Evolutionary conservation across 1,140 invertebrate species (phyloP), one percentile per base, ranked within the genome.

Genomic region (Melipona quadrifasciata): DNA sequence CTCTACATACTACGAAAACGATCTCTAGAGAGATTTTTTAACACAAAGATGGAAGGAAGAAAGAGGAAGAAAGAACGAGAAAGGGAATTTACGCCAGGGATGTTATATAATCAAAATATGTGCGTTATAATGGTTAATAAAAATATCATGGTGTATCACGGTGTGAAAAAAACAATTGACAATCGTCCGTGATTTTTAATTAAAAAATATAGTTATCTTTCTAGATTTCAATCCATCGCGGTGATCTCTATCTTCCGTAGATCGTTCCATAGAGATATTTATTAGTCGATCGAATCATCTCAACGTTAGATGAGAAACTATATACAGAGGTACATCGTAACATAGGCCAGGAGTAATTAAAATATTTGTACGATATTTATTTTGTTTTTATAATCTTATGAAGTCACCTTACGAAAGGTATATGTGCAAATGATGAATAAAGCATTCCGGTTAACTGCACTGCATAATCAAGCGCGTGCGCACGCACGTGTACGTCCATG

Each of bases 71-170:
- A 57, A 47, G 57, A 82, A 51, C 17, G 24, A 64, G 65, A 31
- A 90, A 88, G 86, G 84, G 85, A 87, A 90, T 86, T 90, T 77
- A 85, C 82, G 81, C 2, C 79, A 90, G 88, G 86, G 87, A 88
- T 72, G 88, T 93, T 93, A 93, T 87, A 91, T 93, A 93, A 92
- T 82, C 86, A 86, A 71, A 74, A 89, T 92, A 74, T 87, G 87
- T 89, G 90, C 87, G 90, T 92, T 91, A 91, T 24, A 19, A 90
- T 91, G 89, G 89, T 57, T 82, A 76, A 78, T 84, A 77, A 87
- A 39, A 87, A 88, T 85, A 80, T 89, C 86, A 57, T 21, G 86
- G 77, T 86, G 34, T 64, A 74, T 39, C 53, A 21, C 74, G 27
- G 58, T 67, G 64, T 47, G 31, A 17, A 65, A 77, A 71, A 34